Conservation (phyloP, 2,113 vertebrate species). For the Cromileptes altivelis region DNA sequence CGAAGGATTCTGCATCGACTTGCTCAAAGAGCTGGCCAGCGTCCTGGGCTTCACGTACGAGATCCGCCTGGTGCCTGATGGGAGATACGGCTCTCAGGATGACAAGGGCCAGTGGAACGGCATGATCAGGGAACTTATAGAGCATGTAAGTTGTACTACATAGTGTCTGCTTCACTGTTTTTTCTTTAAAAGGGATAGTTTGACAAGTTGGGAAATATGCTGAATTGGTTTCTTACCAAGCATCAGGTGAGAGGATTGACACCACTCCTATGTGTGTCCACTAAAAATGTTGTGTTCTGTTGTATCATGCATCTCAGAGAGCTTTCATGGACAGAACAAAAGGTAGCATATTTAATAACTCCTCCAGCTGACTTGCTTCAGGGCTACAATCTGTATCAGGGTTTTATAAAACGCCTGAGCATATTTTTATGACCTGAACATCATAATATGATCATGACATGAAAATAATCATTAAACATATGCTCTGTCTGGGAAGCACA, state of each 20-base stretch:
- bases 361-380: no score
- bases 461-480: no score
- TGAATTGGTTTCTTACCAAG: neutral
- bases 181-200: neutral
- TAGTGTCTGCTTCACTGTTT: neutral
- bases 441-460: no score
- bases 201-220: neutral
- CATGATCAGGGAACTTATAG: slow-evolving; percentile 97
- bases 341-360: no score
- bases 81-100: slow-evolving; percentile 95
- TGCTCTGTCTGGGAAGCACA: no score
- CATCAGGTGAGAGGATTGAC: neutral
- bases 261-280: neutral
- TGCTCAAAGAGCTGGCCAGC: slow-evolving; percentile 93
- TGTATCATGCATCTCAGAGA: no score
- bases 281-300: no score
- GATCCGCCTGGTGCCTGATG: slow-evolving; percentile 95
- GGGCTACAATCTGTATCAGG: no score
- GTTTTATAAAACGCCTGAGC: no score
- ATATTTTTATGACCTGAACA: no score
- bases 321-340: no score
- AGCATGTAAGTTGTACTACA: slow-evolving; percentile 91
- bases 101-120: slow-evolving; percentile 99
- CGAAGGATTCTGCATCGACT: slow-evolving; percentile 98
- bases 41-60: slow-evolving; percentile 97